Conservation (phyloP, 2,888 invertebrate genomes). For the Trichopria drosophilae region DNA sequence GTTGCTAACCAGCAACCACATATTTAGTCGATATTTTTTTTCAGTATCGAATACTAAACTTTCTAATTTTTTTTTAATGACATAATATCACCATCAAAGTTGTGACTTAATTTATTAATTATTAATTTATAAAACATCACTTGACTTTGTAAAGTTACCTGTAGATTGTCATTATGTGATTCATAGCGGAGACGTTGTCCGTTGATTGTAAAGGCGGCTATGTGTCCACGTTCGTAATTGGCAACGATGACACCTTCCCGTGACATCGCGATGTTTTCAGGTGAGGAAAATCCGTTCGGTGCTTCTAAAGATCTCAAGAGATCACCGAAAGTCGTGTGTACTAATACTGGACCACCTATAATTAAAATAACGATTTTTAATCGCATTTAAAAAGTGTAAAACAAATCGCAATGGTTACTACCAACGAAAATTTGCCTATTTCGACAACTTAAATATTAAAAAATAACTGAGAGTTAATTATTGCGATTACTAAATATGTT, state of each 20-base stretch:
- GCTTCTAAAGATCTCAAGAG: slow-evolving; percentile 86
- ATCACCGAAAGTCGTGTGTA: slow-evolving; percentile 98
- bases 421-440: background rate
- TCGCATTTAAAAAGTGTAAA: background rate
- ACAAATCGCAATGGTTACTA: background rate
- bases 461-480: slow-evolving; percentile 2
- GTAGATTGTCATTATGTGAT: slow-evolving; percentile 92
- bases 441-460: slow-evolving; percentile 2
- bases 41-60: too few species aligned
- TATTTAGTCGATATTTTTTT: too few species aligned
- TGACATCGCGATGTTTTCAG: slow-evolving; percentile 89
- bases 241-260: slow-evolving; percentile 95
- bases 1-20: too few species aligned
- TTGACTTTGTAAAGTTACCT: slow-evolving; percentile 63
- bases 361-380: slow-evolving; percentile 1
- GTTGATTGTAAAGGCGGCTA: slow-evolving; percentile 93
- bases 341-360: slow-evolving; percentile 87
- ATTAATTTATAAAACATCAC: background rate
- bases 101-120: background rate
- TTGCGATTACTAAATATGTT: background rate
- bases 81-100: background rate
- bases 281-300: slow-evolving; percentile 74
- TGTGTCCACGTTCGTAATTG: slow-evolving; percentile 88
- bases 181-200: slow-evolving; percentile 86
- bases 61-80: background rate